A percentile compares a stretch with the other conserved stretches of the same genome.
phyloP scores from a whole-genome alignment of 1,140 invertebrate species.

The Himalopsyche phryganea region DNA sequence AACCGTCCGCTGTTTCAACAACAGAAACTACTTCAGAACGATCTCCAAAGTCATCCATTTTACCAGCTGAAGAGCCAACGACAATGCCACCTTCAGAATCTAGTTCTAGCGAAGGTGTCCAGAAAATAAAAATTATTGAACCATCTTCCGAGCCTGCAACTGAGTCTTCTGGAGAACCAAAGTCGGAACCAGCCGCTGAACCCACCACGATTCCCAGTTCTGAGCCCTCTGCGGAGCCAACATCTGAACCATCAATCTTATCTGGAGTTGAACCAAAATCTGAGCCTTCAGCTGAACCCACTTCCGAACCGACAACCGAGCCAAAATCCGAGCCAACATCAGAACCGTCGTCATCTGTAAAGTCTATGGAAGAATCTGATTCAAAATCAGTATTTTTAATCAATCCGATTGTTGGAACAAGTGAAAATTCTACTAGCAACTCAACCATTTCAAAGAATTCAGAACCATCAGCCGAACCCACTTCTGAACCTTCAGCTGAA shows the following conservation, averaged over 20 bases:
- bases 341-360: slow-evolving; percentile 23
- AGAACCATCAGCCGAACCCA: slow-evolving; percentile 31
- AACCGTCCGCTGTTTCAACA: slow-evolving; percentile 33
- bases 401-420: too few species aligned
- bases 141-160: slow-evolving; percentile 1
- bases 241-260: slow-evolving; percentile 18
- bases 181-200: slow-evolving; percentile 38
- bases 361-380: slow-evolving; percentile 14
- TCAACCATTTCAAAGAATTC: neutral
- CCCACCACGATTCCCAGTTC: slow-evolving; percentile 32
- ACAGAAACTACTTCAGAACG: slow-evolving; percentile 35
- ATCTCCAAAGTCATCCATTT: slow-evolving; percentile 18
- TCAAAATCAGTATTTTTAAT: neutral
- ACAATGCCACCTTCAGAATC: slow-evolving; percentile 36
- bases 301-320: slow-evolving; percentile 37
- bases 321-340: slow-evolving; percentile 27
- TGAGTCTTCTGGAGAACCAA: slow-evolving; percentile 35
- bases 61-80: slow-evolving; percentile 33
- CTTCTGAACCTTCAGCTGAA: slow-evolving; percentile 29
- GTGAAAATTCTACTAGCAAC: too few species aligned
- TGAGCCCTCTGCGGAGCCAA: slow-evolving; percentile 31
- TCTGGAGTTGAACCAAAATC: slow-evolving; percentile 25
- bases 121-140: neutral
- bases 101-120: neutral
- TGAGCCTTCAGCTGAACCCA: slow-evolving; percentile 36